Base-by-base conservation (phyloP, 1,140 invertebrate species). In the Octopus sinensis region DNA sequence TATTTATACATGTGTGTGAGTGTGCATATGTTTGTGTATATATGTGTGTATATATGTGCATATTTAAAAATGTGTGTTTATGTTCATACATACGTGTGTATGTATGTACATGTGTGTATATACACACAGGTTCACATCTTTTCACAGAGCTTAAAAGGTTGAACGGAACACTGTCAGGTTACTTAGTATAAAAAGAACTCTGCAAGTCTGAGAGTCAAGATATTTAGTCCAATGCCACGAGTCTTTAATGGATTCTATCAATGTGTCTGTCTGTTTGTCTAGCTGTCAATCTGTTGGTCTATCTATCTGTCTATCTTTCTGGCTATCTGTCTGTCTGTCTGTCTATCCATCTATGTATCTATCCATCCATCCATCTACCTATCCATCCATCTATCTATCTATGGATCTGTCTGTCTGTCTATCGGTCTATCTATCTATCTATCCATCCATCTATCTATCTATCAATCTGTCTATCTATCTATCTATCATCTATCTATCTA, bases 321-420 rank as follows among this genome's bases (percentile, higher is more conserved):
- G 56, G 1, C 9, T 17, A 9, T 62, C 9, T 9, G 0, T 12
- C 56, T 12, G 1, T 1, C 9, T 9, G 6, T 78, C 43, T 81
- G 51, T n/a, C 71, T 77, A 5, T 53, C 80, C 76, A 62, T 30
- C 71, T 71, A 51, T 75, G 68, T 53, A 17, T 79, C 51, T 71
- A 2, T n/a, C 51, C 71, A 6, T 30, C 79, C 56, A 2, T 23
- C 80, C 52, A 4, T 78, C 76, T 51, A 4, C 56, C 76, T 68
- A 53, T 81, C 30, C 78, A 4, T 82, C 56, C 68, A 53, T 56
- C 76, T 54, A 2, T 6, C 54, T 78, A 54, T 78, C 53, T 78
- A 6, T 68, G 4, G 4, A 0, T 56, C 56, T 68, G 0, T 62
- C 79, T 80, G 0, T 71, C 79, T 80, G 0, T 80, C 79, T 80